Evolutionary conservation across 1,140 invertebrate genomes (phyloP).

Genomic region (Dendroctonus ponderosae): DNA sequence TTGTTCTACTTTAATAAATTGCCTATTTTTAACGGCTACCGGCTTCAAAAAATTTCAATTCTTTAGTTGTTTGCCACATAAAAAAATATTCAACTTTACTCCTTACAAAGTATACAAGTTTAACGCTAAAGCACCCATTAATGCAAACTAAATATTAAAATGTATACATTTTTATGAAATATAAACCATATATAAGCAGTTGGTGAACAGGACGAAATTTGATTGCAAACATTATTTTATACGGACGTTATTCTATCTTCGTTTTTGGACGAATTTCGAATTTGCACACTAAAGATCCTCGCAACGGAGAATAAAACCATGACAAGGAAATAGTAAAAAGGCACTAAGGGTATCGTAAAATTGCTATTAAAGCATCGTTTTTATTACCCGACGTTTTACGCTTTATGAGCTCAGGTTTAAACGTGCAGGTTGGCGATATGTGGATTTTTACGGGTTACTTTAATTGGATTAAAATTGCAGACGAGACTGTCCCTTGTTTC

Average conservation of each 20-base stretch:
- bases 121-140: no score
- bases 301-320: conserved; percentile 40
- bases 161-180: no score
- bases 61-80: no score
- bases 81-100: no score
- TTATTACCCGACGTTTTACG: conserved; percentile 39
- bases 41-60: no score
- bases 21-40: no score
- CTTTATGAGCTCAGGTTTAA: conserved; percentile 33
- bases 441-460: conserved; percentile 21
- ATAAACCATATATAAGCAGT: no score
- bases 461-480: conserved; percentile 28
- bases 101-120: no score
- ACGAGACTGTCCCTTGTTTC: not conserved
- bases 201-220: conserved; percentile 9
- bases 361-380: conserved; percentile 41
- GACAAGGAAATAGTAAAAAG: conserved; percentile 42
- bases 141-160: no score
- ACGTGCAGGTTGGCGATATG: conserved; percentile 27
- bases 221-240: conserved; percentile 39
- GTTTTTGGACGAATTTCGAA: conserved; percentile 35
- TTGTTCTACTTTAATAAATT: no score
- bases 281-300: conserved; percentile 39
- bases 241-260: conserved; percentile 38
- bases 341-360: conserved; percentile 43